Conservation (phyloP, 2,888 invertebrate genomes). For the Philhelius pedissequus region DNA sequence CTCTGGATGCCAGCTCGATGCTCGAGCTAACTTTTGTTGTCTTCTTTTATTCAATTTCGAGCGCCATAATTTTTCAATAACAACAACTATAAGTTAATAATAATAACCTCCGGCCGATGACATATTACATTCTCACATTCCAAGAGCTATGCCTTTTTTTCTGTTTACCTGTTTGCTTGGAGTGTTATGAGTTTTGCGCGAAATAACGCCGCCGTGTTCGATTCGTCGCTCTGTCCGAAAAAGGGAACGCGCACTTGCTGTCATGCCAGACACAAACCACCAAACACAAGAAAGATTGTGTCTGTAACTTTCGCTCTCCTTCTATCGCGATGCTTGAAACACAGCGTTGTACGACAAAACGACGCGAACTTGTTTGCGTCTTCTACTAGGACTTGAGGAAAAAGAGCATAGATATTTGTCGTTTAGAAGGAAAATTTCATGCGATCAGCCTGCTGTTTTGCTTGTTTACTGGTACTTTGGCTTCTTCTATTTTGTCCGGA, state of each 20-base stretch:
- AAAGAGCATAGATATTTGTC: background rate
- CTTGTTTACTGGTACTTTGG: constrained; percentile 12
- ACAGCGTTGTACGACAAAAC: constrained; percentile 56
- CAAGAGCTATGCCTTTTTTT: constrained; percentile 65
- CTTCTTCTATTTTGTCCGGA: constrained; percentile 29
- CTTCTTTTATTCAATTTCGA: background rate
- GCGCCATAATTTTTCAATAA: background rate
- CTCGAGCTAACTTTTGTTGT: background rate
- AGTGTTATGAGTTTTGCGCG: constrained; percentile 78
- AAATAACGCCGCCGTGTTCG: constrained; percentile 73
- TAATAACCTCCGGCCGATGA: background rate
- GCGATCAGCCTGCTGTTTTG: constrained; percentile 4
- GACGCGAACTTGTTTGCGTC: constrained; percentile 68
- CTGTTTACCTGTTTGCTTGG: constrained; percentile 76
- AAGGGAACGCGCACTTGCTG: constrained; percentile 62
- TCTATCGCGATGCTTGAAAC: constrained; percentile 39
- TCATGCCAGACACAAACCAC: background rate
- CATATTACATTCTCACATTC: constrained; percentile 54
- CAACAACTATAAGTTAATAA: background rate
- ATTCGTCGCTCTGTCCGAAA: constrained; percentile 62
- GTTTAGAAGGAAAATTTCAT: background rate
- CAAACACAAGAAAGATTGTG: background rate
- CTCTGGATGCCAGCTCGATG: background rate
- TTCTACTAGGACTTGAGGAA: constrained; percentile 58
- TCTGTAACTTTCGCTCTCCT: constrained; percentile 41